Evolutionary conservation across 2,797 vertebrate genomes (phyloP), one percentile per base, ranked within the genome.

Genomic region (Aphelocoma californica): DNA sequence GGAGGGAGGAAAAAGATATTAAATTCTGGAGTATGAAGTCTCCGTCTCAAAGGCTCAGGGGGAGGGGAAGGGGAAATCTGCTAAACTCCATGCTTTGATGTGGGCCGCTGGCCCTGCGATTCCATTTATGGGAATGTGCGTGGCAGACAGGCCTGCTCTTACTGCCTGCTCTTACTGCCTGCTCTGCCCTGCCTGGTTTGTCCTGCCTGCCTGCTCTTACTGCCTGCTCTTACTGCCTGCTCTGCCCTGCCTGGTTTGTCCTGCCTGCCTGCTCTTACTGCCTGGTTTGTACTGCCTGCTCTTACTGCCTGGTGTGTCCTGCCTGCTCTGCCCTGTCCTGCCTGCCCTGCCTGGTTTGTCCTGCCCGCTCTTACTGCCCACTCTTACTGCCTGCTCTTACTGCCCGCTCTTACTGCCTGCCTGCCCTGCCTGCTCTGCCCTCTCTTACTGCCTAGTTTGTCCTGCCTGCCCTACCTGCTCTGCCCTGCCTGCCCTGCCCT

Each of bases 101-200:
- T 98, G 97, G 96, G 93, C 94, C 66, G 96, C 88, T 86, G 69
- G 75, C 90, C 94, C 96, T 93, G 6, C 0, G 58, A 94, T 95
- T 96, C 97, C 97, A 97, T 98, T 97, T 97, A 97, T 96, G 97
- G 97, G 96, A 92, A 95, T 91, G 86, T 95, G 96, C 93, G 85
- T 95, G 94, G 78, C 93, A 94, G 94, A 57, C 67, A 5, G 71
- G 62, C 71, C 81, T 40, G 57, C 81, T 40, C 40, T 40, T 40
- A 40, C 40, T 36, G 42, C 4, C 40, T 44, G 58, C 36, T 28
- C 40, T 40, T 40, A 40, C 85, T 40, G 83, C 34, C 28, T 58
- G 81, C 10, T 5, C 21, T 29, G 25, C 32, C n/a, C 29, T n/a
- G 62, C 45, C 13, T 54, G 53, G 5, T 32, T 18, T 58, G 44